phyloP scores from a whole-genome alignment of 2,113 vertebrate genomes.

The Macquaria australasica region DNA sequence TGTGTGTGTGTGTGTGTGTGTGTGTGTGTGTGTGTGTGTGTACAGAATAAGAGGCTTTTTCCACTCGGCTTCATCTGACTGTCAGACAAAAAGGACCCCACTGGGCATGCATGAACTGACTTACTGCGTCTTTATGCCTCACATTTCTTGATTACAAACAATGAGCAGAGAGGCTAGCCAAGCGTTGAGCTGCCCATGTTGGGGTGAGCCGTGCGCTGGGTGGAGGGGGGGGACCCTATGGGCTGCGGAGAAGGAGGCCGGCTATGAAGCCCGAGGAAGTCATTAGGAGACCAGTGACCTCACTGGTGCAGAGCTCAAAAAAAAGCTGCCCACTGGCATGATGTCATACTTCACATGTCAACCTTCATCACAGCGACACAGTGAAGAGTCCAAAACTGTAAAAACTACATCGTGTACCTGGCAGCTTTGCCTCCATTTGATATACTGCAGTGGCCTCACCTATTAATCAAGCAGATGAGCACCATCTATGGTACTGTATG shows the following conservation, averaged over 20 bases:
- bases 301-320: constrained; percentile 76
- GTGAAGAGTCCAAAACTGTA: constrained; percentile 65
- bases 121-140: constrained; percentile 80
- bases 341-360: constrained; percentile 84
- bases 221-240: constrained; percentile 47
- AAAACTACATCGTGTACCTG: constrained; percentile 68
- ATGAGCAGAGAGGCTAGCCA: constrained; percentile 77
- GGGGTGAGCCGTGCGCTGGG: constrained; percentile 52
- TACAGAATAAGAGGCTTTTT: constrained; percentile 68
- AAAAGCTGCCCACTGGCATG: constrained; percentile 78
- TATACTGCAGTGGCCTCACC: constrained; percentile 15
- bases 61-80: constrained; percentile 76
- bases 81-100: constrained; percentile 79
- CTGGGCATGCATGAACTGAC: constrained; percentile 83
- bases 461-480: constrained; percentile 3
- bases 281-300: constrained; percentile 82
- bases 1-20: constrained; percentile 38
- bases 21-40: constrained; percentile 18
- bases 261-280: constrained; percentile 79
- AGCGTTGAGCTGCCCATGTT: constrained; percentile 71
- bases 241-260: constrained; percentile 62
- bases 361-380: constrained; percentile 67
- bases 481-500: neutral
- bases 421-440: constrained; percentile 54
- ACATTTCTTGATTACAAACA: constrained; percentile 83